Base-by-base conservation (phyloP, 2,888 invertebrate genomes). In the Philereme vetulata region DNA sequence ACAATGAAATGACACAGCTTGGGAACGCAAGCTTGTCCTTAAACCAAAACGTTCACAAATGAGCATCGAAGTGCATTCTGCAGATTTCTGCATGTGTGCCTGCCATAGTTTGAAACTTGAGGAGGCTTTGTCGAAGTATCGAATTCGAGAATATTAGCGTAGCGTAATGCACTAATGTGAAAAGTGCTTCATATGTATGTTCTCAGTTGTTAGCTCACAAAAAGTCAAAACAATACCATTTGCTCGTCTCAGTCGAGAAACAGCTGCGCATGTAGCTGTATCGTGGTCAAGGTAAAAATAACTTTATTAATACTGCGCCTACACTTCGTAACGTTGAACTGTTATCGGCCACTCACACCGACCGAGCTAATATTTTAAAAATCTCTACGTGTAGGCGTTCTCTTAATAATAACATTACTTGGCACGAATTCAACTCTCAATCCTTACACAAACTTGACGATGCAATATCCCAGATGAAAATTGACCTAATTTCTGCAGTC, bases 341-440 rank as follows among this genome's bases (percentile, higher is more conserved):
- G 74, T 80, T 88, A 88, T 88, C 88, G 86, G 88, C 82, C 87
- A 82, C 81, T 86, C 76, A 80, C 85, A 52, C 76, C 65, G 60
- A 50, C 59, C 57, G 70, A 66, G 53, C 49, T 54, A 53, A 48
- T 51, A 51, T 72, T 77, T 78, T 71, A 76, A 81, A 81, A 82
- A 81, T 75, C 68, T 75, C 65, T 71, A 65, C 56, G 53, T 65
- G 60, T 64, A 65, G 59, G 62, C 59, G 60, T 56, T 65, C 56
- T 64, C 59, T 63, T 72, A 74, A 75, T 77, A 82, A 82, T 77
- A 80, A 77, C 71, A 75, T 72, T 74, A 71, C 71, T 82, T 88
- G 86, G 85, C 87, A 83, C 75, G 69, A 67, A 75, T 72, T 85
- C 86, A 85, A 84, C 74, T 72, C 74, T 75, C 70, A 70, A 76